Percentiles rank a stretch among this genome's conserved stretches.
These are phyloP conservation scores for Acipenser ruthenus DNA, from an alignment of 2,797 vertebrate genomes.

Conservation along the genomic window DNA sequence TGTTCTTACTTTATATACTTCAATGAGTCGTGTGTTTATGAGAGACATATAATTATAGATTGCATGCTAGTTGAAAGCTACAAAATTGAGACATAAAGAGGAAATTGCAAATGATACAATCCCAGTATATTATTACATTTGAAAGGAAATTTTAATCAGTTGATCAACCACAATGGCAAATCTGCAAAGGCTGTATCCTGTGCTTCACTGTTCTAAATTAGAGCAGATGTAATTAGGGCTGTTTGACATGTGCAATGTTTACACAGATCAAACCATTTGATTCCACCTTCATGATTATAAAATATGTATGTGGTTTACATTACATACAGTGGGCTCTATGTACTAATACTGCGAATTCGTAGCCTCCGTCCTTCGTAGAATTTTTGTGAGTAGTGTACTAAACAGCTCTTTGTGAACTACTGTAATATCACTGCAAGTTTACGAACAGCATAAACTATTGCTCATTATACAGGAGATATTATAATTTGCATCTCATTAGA, in stretches of 20 bases:
- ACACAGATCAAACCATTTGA: constrained; percentile 5
- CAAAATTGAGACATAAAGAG: constrained; percentile 21
- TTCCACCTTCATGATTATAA: constrained; percentile 1
- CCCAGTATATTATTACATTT: constrained; percentile 49
- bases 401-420: too few species aligned
- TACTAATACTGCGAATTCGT: too few species aligned
- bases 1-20: neutral
- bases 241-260: constrained; percentile 24
- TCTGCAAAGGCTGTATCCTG: constrained; percentile 28
- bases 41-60: constrained; percentile 4
- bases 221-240: constrained; percentile 42
- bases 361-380: too few species aligned
- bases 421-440: too few species aligned
- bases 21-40: neutral
- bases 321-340: too few species aligned
- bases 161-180: constrained; percentile 47
- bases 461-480: too few species aligned
- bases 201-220: constrained; percentile 42
- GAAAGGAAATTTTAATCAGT: constrained; percentile 60
- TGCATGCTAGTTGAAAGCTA: constrained; percentile 2
- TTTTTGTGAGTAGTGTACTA: too few species aligned
- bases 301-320: neutral
- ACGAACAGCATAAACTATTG: too few species aligned
- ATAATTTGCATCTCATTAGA: too few species aligned
- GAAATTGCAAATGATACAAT: constrained; percentile 47